Evolutionary conservation across 2,888 invertebrate genomes (phyloP).

Genomic region (Artemia sinica): DNA sequence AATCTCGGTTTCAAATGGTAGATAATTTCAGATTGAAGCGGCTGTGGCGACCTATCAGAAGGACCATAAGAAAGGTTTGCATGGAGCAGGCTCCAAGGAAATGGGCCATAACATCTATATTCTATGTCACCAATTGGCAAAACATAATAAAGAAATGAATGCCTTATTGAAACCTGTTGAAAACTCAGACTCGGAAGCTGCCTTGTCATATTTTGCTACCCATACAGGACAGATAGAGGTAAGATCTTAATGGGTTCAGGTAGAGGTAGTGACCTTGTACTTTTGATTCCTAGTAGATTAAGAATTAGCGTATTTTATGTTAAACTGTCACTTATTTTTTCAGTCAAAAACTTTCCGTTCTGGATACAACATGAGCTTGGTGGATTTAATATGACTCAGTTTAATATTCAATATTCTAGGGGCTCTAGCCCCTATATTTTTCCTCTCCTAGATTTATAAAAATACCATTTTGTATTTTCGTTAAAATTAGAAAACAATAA

Average conservation of each 20-base stretch:
- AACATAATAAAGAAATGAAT: slow-evolving; percentile 86
- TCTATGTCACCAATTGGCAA: slow-evolving; percentile 89
- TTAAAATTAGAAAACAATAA: too few relatives aligned
- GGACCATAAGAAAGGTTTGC: slow-evolving; percentile 48
- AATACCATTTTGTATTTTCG: too few relatives aligned
- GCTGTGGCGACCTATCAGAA: slow-evolving; percentile 79
- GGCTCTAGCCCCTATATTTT: too few relatives aligned
- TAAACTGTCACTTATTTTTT: too few relatives aligned
- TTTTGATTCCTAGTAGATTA: not conserved
- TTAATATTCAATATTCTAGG: too few relatives aligned
- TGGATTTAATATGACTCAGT: too few relatives aligned
- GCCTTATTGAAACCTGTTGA: slow-evolving; percentile 60
- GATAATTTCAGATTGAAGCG: slow-evolving; percentile 53
- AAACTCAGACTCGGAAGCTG: slow-evolving; percentile 53
- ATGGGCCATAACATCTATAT: slow-evolving; percentile 99
- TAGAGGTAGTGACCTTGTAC: slow-evolving; percentile 8
- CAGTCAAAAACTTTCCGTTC: too few relatives aligned
- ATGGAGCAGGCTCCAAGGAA: slow-evolving; percentile 31
- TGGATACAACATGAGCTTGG: too few relatives aligned
- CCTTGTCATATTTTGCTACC: slow-evolving; percentile 81
- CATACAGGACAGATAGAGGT: slow-evolving; percentile 98
- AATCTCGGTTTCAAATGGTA: not conserved
- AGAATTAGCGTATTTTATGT: too few relatives aligned
- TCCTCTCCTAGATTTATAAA: too few relatives aligned
- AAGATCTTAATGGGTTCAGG: slow-evolving; percentile 23